Evolutionary conservation across 2,797 vertebrate species (phyloP).

Genomic region (Cossypha heuglini): DNA sequence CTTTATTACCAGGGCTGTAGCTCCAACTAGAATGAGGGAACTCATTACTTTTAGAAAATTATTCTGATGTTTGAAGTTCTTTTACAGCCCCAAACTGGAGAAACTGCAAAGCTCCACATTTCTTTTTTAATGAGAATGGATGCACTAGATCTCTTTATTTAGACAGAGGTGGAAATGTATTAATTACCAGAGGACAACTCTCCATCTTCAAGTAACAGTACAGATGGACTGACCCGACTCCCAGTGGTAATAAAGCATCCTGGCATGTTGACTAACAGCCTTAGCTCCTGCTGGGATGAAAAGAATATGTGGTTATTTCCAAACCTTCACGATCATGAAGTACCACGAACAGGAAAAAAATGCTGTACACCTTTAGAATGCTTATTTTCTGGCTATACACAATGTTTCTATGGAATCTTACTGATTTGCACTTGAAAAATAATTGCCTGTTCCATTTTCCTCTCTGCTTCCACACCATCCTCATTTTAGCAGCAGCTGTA

Average conservation of each 20-base stretch:
- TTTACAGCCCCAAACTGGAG: conserved; percentile 9
- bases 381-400: neutral
- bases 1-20: conserved; percentile 24
- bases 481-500: neutral
- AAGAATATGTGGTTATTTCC: neutral
- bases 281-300: neutral
- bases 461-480: neutral
- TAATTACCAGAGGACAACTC: conserved; percentile 16
- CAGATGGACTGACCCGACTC: neutral
- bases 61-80: conserved; percentile 43
- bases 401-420: neutral
- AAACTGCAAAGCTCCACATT: conserved; percentile 16
- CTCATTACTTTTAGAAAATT: conserved; percentile 59
- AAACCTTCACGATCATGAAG: neutral
- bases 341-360: neutral
- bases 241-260: neutral
- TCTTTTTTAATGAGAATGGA: conserved; percentile 43
- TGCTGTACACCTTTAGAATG: neutral
- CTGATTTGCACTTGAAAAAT: conserved; percentile 1
- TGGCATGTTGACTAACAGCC: neutral
- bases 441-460: neutral
- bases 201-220: neutral
- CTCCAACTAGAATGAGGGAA: conserved; percentile 4
- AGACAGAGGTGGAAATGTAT: conserved; percentile 17
- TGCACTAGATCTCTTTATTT: conserved; percentile 24